These are phyloP conservation scores for Tinea pellionella DNA, from an alignment of 2,888 invertebrate species.

Conservation along the genomic window DNA sequence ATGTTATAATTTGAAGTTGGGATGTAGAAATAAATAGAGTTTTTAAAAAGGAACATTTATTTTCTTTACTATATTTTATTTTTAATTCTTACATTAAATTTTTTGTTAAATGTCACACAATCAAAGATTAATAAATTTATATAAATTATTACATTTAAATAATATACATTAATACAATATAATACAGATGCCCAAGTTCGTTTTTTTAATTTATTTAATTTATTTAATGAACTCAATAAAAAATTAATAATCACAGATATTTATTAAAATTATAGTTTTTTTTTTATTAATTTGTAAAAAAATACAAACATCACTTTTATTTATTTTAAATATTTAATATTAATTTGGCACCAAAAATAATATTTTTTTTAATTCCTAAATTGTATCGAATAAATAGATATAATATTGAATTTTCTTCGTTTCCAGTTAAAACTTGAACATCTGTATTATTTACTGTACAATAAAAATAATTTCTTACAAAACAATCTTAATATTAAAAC, in stretches of 20 bases:
- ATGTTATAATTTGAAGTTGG: too few relatives aligned
- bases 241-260: not conserved
- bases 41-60: conserved; percentile 1
- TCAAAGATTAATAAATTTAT: not conserved
- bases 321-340: not conserved
- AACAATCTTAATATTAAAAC: too few relatives aligned
- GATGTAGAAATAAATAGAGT: not conserved
- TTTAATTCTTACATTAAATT: not conserved
- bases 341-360: not conserved
- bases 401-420: not conserved
- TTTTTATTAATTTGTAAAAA: not conserved
- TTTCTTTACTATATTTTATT: conserved; percentile 1
- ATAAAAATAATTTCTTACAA: not conserved
- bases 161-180: not conserved
- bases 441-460: not conserved
- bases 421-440: not conserved
- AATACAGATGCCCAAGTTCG: not conserved
- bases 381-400: not conserved
- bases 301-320: not conserved
- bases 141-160: not conserved
- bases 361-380: not conserved
- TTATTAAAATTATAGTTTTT: not conserved
- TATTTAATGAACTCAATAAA: not conserved
- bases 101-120: not conserved
- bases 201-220: not conserved